These are phyloP conservation scores for Caenorhabditis uteleia DNA, from an alignment of 2,888 invertebrate species.

Conservation along the genomic window DNA sequence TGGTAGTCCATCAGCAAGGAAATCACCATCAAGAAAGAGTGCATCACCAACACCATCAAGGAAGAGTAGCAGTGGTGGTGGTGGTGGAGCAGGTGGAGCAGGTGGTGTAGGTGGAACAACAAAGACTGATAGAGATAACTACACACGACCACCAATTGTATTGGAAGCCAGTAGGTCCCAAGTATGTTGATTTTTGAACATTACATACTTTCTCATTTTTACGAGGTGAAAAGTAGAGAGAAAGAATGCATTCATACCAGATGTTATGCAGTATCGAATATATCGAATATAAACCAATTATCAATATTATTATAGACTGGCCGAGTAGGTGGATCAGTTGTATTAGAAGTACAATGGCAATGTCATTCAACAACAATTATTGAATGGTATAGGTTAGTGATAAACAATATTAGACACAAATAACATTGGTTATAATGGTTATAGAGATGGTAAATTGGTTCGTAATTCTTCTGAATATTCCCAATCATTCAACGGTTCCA, in stretches of 20 bases:
- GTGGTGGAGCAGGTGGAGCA: slow-evolving; percentile 6
- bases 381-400: slow-evolving; percentile 65
- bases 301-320: slow-evolving; percentile 25
- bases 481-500: slow-evolving; percentile 62
- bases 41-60: slow-evolving; percentile 33
- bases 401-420: background rate
- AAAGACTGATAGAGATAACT: slow-evolving; percentile 34
- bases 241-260: slow-evolving; percentile 33
- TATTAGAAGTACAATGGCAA: slow-evolving; percentile 64
- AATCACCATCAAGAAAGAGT: slow-evolving; percentile 27
- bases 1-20: slow-evolving; percentile 38
- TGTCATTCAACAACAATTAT: slow-evolving; percentile 66
- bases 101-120: slow-evolving; percentile 2
- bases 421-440: slow-evolving; percentile 34
- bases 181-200: slow-evolving; percentile 44
- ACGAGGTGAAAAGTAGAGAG: slow-evolving; percentile 9
- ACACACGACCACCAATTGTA: slow-evolving; percentile 63
- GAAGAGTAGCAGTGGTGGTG: slow-evolving; percentile 15
- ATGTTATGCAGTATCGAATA: slow-evolving; percentile 17
- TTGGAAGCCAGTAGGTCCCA: slow-evolving; percentile 62
- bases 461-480: slow-evolving; percentile 48
- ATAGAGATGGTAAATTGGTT: slow-evolving; percentile 61
- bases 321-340: slow-evolving; percentile 55
- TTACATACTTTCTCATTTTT: slow-evolving; percentile 12
- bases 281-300: background rate